These are phyloP conservation scores for Embidobia sp. DNA, from an alignment of 2,888 invertebrate species.

Conservation along the genomic window DNA sequence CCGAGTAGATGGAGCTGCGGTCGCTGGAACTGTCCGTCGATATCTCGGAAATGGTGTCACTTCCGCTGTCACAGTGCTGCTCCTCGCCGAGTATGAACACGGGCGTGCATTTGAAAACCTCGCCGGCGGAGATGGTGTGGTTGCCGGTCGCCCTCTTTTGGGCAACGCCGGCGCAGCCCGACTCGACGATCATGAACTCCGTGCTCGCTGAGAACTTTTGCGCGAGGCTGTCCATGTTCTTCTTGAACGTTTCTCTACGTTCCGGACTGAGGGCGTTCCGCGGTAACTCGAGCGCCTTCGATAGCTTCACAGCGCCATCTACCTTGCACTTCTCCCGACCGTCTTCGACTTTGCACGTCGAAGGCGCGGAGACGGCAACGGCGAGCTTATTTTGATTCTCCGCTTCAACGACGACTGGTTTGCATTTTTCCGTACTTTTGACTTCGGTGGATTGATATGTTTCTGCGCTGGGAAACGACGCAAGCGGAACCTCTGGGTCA, in stretches of 20 bases:
- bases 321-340: slow-evolving; percentile 47
- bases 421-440: slow-evolving; percentile 20
- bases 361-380: slow-evolving; percentile 21
- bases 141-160: slow-evolving; percentile 78
- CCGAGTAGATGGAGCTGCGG: slow-evolving; percentile 82
- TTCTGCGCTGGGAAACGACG: slow-evolving; percentile 12
- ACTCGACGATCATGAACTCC: slow-evolving; percentile 77
- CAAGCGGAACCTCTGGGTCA: slow-evolving; percentile 69
- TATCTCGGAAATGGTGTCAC: slow-evolving; percentile 82
- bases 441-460: slow-evolving; percentile 22
- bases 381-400: slow-evolving; percentile 9
- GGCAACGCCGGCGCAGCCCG: slow-evolving; percentile 39
- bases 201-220: slow-evolving; percentile 78
- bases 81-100: slow-evolving; percentile 81
- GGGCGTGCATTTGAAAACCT: slow-evolving; percentile 81
- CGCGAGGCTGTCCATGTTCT: slow-evolving; percentile 81
- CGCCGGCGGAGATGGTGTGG: slow-evolving; percentile 81
- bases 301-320: slow-evolving; percentile 42
- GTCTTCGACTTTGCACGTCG: slow-evolving; percentile 46
- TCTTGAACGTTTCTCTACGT: slow-evolving; percentile 80
- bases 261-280: slow-evolving; percentile 78
- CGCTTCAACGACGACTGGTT: slow-evolving; percentile 3
- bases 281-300: slow-evolving; percentile 22
- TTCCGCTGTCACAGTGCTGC: slow-evolving; percentile 81
- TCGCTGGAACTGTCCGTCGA: slow-evolving; percentile 83